Conservation (phyloP, 1,140 invertebrate species). For the Trichonephila inaurata region DNA sequence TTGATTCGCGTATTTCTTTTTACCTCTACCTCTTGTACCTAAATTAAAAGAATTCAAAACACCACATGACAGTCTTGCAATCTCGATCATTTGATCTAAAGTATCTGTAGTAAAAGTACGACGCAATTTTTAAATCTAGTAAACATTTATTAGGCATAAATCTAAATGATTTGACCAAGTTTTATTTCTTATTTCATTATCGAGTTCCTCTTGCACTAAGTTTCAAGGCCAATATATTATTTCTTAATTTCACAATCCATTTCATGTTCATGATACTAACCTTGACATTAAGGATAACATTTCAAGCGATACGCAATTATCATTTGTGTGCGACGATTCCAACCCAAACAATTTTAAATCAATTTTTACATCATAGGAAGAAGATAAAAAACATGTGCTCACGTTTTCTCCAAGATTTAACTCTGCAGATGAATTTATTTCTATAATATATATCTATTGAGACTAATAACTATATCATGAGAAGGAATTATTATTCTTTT, state of each 20-base stretch:
- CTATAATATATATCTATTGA: no score
- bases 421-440: no score
- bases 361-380: no score
- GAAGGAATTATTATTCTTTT: no score
- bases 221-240: neutral
- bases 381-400: no score
- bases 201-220: neutral
- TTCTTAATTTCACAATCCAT: neutral
- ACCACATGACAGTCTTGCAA: neutral
- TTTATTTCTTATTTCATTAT: neutral
- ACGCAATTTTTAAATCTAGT: neutral
- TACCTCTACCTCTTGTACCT: neutral
- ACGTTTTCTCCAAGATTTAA: no score
- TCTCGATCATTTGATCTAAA: neutral
- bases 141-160: neutral
- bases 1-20: neutral
- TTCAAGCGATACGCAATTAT: no score
- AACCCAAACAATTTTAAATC: no score
- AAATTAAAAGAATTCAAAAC: neutral
- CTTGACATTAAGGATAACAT: no score
- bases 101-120: neutral
- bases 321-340: no score
- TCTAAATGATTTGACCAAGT: neutral
- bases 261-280: neutral
- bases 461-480: no score